Evolutionary conservation across 1,140 invertebrate genomes (phyloP).

Genomic region (Venustaconcha ellipsiformis): DNA sequence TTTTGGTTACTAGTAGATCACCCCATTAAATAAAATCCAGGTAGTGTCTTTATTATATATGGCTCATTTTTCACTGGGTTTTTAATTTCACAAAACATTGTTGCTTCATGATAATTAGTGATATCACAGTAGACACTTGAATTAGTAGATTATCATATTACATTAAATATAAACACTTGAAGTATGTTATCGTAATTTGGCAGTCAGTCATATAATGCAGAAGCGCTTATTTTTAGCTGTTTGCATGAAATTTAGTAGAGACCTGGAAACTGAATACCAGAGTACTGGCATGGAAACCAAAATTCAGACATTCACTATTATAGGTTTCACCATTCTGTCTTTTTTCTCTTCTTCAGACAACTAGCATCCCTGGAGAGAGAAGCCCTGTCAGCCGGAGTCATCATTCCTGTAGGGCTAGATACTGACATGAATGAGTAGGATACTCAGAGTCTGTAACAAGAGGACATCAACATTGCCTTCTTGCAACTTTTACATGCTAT

Average conservation of each 20-base stretch:
- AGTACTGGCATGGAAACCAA: neutral
- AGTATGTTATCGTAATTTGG: neutral
- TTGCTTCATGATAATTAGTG: too few species aligned
- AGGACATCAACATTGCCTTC: too few species aligned
- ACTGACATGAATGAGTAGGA: constrained; percentile 14
- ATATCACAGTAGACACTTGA: neutral
- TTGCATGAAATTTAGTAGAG: neutral
- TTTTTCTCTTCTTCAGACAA: constrained; percentile 52
- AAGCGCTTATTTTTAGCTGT: neutral
- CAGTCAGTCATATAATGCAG: neutral
- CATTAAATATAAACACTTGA: neutral
- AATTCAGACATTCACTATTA: neutral
- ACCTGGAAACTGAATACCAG: neutral
- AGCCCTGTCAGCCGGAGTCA: constrained; percentile 55
- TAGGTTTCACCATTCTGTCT: neutral
- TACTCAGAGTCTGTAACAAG: too few species aligned
- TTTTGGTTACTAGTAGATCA: too few species aligned
- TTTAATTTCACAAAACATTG: too few species aligned
- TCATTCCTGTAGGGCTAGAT: constrained; percentile 47
- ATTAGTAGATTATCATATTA: too few species aligned
- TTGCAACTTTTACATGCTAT: too few species aligned
- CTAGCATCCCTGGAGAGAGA: constrained; percentile 62
- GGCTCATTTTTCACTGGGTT: too few species aligned
- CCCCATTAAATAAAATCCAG: too few species aligned
- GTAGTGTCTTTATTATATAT: too few species aligned